Evolutionary conservation across 2,113 vertebrate genomes (phyloP).

Genomic region (Artemisiospiza belli): DNA sequence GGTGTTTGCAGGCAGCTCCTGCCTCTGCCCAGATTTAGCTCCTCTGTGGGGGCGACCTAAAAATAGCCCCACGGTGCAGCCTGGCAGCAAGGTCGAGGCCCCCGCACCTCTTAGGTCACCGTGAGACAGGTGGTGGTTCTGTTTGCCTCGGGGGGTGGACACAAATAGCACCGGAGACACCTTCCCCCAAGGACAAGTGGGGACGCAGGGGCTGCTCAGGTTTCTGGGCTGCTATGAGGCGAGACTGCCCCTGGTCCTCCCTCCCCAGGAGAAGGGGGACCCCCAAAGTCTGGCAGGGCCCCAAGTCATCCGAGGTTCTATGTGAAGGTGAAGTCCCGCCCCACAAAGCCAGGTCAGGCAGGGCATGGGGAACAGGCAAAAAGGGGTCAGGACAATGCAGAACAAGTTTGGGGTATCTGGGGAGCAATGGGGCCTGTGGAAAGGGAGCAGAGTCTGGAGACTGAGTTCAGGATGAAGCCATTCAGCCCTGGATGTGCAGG

Average conservation of each 20-base stretch:
- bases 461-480: not conserved
- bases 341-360: not conserved
- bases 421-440: not conserved
- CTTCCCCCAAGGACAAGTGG: not conserved
- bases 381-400: not conserved
- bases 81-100: not conserved
- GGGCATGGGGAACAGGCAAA: not conserved
- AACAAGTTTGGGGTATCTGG: not conserved
- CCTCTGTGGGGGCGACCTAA: not conserved
- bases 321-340: not conserved
- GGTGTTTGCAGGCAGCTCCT: not conserved
- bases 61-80: not conserved
- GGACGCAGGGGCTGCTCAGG: rapidly evolving
- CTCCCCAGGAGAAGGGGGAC: rapidly evolving
- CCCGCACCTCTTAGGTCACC: not conserved
- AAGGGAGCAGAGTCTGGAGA: not conserved
- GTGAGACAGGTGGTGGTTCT: not conserved
- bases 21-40: not conserved
- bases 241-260: not conserved
- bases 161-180: not conserved
- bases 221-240: not conserved
- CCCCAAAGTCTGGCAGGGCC: not conserved
- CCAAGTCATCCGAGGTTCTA: rapidly evolving
- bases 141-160: not conserved
- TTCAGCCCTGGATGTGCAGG: not conserved